Evolutionary conservation across 2,888 invertebrate species (phyloP), one percentile per base, ranked within the genome.

Genomic region (Leptinotarsa haldemani): DNA sequence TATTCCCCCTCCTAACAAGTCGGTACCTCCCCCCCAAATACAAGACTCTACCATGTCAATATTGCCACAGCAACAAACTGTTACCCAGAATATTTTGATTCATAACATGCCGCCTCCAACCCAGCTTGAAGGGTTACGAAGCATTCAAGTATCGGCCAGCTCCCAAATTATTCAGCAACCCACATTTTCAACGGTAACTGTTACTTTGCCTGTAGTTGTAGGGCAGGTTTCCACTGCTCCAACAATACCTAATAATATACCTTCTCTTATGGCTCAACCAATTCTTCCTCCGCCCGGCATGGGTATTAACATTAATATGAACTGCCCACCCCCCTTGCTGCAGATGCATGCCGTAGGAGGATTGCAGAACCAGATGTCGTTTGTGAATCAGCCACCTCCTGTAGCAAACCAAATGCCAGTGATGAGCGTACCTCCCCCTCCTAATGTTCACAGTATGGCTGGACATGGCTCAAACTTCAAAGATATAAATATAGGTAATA

Each of bases 361-460:
- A 66, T 70, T 83, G 46, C 82, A 81, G 63, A 75, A 79, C 18
- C 83, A 83, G 12, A 85, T 86, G 13, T 85, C 86, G 15, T 85
- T 85, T 78, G 81, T 86, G 58, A 84, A 80, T 73, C 85, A 85
- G 73, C 85, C 85, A 47, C 86, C 86, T 13, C 85, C 86, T 5
- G 75, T 84, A 40, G 80, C 83, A 3, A 83, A 72, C 74, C 85
- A 85, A 73, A 83, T 85, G 81, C 85, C 87, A 20, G 86, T 87
- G 68, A 85, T 90, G 81, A 89, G 88, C 77, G 83, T 89, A 65
- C 89, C 89, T 9, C 89, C 89, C 12, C 85, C 79, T 12, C 84
- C 56, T 15, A 56, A 56, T 56, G 56, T 56, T 30, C 61, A 61
- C 16, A 61, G 9, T 40, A 82, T 85, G 50, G 83, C 85, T 2